Base-by-base conservation (phyloP, 2,797 vertebrate species). In the Enteromius mattozi region DNA sequence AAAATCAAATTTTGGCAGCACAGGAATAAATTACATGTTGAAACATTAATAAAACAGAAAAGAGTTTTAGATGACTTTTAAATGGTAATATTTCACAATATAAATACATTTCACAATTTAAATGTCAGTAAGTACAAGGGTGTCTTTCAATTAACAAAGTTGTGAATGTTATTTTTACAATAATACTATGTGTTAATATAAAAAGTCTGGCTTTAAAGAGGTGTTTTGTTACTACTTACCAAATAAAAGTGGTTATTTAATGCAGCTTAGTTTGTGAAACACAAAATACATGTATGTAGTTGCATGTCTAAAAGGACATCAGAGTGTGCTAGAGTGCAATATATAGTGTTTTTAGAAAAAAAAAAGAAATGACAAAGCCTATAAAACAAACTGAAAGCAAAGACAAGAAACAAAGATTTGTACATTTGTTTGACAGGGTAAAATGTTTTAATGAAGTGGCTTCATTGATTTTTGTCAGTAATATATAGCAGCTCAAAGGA, bases 381-480 rank as follows among this genome's bases (percentile, higher is more conserved):
- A 56, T 59, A 45, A 71, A 72, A 81, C 68, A 65, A 61, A 45
- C 37, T 45, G 37, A 59, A 82, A 63, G 71, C 30, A 65, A 75
- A 49, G 30, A 35, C 24, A 27, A 27, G 27, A 3, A 65, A 75
- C 16, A 6, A 35, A 63, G 27, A 63, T 72, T 2, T 47, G 16
- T 56, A 54, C 16, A 19, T 40, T n/a, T 33, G 37, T 59, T 75
- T 79, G 59, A 79, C 21, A 27, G 42, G 49, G 13, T 42, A 69
- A 82, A 51, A 63, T 49, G 14, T 51, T 82, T 74, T 65, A 82
- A 65, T 82, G 59, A 65, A 65, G 30, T 51, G 30, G 49, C 24
- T 78, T 49, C 37, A 30, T 45, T 83, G 6, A 76, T 56, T 69
- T 68, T 66, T 1, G 2, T 30, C 72, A 54, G 6, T 30, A 76